phyloP scores from a whole-genome alignment of 2,888 invertebrate genomes.

The Branchipolynoe longqiensis region DNA sequence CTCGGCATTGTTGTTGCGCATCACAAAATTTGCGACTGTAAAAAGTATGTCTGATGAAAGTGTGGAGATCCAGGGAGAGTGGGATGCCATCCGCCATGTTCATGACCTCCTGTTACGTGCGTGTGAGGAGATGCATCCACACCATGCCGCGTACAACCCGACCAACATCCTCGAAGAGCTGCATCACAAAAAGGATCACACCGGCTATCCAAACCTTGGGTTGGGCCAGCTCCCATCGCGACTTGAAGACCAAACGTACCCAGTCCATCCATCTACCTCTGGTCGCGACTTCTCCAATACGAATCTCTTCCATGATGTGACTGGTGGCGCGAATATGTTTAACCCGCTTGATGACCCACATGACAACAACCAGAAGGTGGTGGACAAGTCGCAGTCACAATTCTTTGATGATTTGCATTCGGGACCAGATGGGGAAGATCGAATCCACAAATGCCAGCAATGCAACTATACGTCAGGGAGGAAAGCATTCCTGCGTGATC shows the following conservation, averaged over 20 bases:
- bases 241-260: not conserved
- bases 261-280: not conserved
- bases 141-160: not conserved
- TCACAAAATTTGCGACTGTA: conserved; percentile 16
- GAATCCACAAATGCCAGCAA: conserved; percentile 15
- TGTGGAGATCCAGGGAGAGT: conserved; percentile 34
- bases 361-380: not conserved
- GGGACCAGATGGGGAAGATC: not conserved
- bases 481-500: conserved; percentile 22
- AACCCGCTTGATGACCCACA: not conserved
- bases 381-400: not conserved
- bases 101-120: conserved; percentile 10
- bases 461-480: conserved; percentile 11
- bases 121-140: conserved; percentile 7
- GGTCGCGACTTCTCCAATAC: conserved; percentile 7
- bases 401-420: not conserved
- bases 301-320: not conserved
- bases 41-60: conserved; percentile 31
- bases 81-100: conserved; percentile 15
- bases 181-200: conserved; percentile 17
- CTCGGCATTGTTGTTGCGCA: not conserved
- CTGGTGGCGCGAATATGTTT: not conserved
- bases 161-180: conserved; percentile 1
- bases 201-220: not conserved
- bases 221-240: not conserved